Evolutionary conservation across 2,113 vertebrate genomes (phyloP), one percentile per base, ranked within the genome.

Genomic region (Indicator maculatus): DNA sequence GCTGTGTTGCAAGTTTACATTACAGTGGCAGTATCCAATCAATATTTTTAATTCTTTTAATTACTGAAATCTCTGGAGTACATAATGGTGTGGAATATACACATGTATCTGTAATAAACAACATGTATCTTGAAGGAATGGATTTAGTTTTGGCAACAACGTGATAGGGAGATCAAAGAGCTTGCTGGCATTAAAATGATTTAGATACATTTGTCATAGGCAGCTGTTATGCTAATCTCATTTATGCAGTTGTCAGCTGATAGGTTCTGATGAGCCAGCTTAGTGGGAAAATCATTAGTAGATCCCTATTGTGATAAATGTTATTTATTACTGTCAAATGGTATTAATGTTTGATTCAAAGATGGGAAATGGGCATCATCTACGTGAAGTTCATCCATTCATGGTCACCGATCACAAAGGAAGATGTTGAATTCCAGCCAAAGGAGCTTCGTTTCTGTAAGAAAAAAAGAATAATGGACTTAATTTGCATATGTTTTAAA

Each of bases 311-410:
- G 98, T 99, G 99, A 98, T 99, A 98, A 98, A 99, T 98, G 98
- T 98, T 99, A 99, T 99, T 99, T 99, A 99, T 99, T 99, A 98
- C 99, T 99, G 98, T 99, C 98, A 98, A 98, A 98, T 98, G 95
- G 98, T 98, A 99, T 99, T 98, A 98, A 98, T 99, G 98, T 99
- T 99, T 99, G 98, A 99, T 99, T 99, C 98, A 98, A 97, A 97
- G 98, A 98, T 98, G 98, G 98, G 98, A 98, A 98, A 98, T 98
- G 98, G 98, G 97, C 97, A 97, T 97, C 95, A 97, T 94, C 97
- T 98, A 98, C 98, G 97, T 77, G 95, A 95, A 97, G 97, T 98
- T 98, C 97, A 97, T 94, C 97, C 97, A 97, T 98, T 99, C 98
- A 98, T 92, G 98, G 98, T 98, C 98, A 98, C 95, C 67, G 89